These are phyloP conservation scores for Micrasema longulum DNA, from an alignment of 1,140 invertebrate genomes.

Conservation along the genomic window DNA sequence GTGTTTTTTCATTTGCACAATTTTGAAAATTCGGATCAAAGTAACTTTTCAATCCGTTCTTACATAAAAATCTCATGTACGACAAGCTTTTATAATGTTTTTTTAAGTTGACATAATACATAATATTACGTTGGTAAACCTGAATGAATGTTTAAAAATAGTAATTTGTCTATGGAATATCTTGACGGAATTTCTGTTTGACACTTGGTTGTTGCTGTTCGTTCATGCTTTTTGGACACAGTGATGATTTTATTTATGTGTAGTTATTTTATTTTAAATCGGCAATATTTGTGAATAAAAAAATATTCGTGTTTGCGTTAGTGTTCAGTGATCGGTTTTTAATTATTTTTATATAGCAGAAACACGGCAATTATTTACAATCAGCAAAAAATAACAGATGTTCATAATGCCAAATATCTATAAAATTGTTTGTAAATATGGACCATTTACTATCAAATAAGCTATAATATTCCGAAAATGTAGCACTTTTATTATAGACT, in stretches of 20 bases:
- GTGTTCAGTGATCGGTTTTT: constrained; percentile 30
- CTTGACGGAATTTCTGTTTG: constrained; percentile 50
- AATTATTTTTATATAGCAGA: constrained; percentile 12
- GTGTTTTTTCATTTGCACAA: too few relatives aligned
- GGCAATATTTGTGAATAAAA: constrained; percentile 24
- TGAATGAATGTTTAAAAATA: constrained; percentile 35
- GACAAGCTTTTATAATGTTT: too few relatives aligned
- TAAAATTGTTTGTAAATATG: constrained; percentile 43
- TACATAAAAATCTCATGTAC: too few relatives aligned
- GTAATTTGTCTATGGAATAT: constrained; percentile 35
- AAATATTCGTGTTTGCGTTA: constrained; percentile 10
- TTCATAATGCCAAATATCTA: constrained; percentile 38
- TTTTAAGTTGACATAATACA: too few relatives aligned
- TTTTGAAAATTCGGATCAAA: too few relatives aligned
- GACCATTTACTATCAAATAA: constrained; percentile 9
- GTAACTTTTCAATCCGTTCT: too few relatives aligned
- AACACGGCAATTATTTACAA: constrained; percentile 34
- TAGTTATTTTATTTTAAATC: constrained; percentile 35
- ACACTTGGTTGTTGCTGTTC: constrained; percentile 51
- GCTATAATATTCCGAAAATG: constrained; percentile 33
- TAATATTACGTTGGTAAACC: background rate
- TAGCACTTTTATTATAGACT: constrained; percentile 3
- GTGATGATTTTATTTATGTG: constrained; percentile 40
- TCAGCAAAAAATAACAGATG: constrained; percentile 45
- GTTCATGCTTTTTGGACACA: constrained; percentile 43